These are phyloP conservation scores for Aricia agestis DNA, from an alignment of 1,140 invertebrate genomes.

Conservation along the genomic window DNA sequence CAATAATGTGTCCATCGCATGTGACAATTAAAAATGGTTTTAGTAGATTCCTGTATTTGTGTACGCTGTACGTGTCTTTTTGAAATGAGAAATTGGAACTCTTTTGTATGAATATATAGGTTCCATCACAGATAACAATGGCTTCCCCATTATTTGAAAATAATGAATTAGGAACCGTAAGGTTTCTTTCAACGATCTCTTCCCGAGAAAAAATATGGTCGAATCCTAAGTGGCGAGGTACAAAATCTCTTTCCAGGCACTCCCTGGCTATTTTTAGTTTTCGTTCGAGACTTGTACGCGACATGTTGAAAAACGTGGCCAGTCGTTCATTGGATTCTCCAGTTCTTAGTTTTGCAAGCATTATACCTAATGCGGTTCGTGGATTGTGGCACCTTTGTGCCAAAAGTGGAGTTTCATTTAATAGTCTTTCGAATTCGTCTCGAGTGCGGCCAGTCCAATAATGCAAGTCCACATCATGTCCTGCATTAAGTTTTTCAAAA, in stretches of 20 bases:
- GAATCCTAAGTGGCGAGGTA: slow-evolving; percentile 9
- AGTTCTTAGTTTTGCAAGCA: slow-evolving; percentile 15
- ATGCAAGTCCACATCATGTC: slow-evolving; percentile 9
- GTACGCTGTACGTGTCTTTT: slow-evolving; percentile 7
- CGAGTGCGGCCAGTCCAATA: slow-evolving; percentile 13
- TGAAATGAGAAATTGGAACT: slow-evolving; percentile 3
- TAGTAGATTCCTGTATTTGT: slow-evolving; percentile 7
- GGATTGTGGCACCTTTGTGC: background rate
- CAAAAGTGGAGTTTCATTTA: background rate
- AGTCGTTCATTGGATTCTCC: slow-evolving; percentile 13
- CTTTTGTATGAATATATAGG: slow-evolving; percentile 9
- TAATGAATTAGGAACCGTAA: background rate
- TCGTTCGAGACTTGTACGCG: background rate
- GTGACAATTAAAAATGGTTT: slow-evolving; percentile 15
- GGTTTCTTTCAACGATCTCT: slow-evolving; percentile 1
- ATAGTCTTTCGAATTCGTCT: background rate
- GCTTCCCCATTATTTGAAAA: background rate
- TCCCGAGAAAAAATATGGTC: background rate
- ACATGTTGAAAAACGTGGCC: slow-evolving; percentile 8
- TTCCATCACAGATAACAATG: slow-evolving; percentile 6
- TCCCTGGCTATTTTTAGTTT: slow-evolving; percentile 7
- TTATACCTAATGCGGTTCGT: slow-evolving; percentile 4
- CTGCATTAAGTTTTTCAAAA: slow-evolving; percentile 8
- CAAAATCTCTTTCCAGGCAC: slow-evolving; percentile 6
- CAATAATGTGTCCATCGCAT: background rate